phyloP scores from a whole-genome alignment of 1,140 invertebrate genomes.

The Cotesia typhae region DNA sequence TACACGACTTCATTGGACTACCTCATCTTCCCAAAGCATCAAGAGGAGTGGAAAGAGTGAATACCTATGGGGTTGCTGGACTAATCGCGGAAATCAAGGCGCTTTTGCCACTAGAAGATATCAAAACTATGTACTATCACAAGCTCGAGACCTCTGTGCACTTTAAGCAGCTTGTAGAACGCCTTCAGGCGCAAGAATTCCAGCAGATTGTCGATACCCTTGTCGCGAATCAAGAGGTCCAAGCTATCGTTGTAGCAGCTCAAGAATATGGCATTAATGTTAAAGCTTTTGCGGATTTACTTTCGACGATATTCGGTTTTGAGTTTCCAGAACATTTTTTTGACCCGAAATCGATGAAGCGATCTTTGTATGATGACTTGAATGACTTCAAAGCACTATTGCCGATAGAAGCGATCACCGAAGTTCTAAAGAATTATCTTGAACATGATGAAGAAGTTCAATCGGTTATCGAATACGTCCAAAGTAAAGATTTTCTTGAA shows the following conservation, averaged over 20 bases:
- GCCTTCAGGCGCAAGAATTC: constrained; percentile 42
- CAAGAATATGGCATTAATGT: constrained; percentile 45
- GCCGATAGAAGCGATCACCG: constrained; percentile 29
- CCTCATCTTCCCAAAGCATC: constrained; percentile 11
- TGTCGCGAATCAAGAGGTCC: constrained; percentile 41
- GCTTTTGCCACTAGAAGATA: constrained; percentile 46
- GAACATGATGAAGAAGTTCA: constrained; percentile 44
- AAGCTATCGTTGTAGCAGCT: constrained; percentile 39
- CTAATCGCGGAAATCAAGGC: constrained; percentile 46
- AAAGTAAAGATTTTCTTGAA: constrained; percentile 40
- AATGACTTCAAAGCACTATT: constrained; percentile 40
- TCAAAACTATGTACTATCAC: constrained; percentile 47
- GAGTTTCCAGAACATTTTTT: not conserved
- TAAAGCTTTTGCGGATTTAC: constrained; percentile 41
- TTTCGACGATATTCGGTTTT: not conserved
- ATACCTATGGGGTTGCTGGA: constrained; percentile 44
- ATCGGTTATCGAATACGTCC: constrained; percentile 21
- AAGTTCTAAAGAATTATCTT: constrained; percentile 25
- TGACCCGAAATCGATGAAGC: not conserved
- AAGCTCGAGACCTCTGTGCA: constrained; percentile 47
- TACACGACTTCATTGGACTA: constrained; percentile 43
- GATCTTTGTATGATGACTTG: constrained; percentile 33
- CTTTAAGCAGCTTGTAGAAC: constrained; percentile 45
- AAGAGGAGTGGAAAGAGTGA: not conserved
- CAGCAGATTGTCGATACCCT: constrained; percentile 44